These are phyloP conservation scores for Onychomys torridus DNA, from an alignment of 2,797 vertebrate genomes.

Conservation along the genomic window DNA sequence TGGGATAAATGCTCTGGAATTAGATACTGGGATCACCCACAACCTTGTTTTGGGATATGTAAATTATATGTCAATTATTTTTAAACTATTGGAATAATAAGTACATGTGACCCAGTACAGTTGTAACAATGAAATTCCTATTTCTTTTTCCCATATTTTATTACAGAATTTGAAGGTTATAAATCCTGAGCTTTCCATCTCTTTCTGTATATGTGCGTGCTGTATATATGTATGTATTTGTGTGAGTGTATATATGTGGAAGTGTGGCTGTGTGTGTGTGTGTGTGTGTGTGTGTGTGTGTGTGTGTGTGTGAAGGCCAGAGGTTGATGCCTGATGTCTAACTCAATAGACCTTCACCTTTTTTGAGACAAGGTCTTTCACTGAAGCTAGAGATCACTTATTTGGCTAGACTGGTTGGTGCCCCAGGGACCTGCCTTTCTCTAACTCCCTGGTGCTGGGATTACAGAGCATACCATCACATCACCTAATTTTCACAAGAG, in stretches of 20 bases:
- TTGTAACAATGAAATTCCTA: neutral
- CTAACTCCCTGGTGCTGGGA: neutral
- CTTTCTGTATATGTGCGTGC: too few species aligned
- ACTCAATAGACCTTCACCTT: neutral
- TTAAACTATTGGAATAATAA: neutral
- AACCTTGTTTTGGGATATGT: neutral
- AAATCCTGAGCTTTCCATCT: neutral
- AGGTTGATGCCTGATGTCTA: neutral
- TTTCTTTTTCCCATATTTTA: neutral
- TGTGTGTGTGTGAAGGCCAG: neutral
- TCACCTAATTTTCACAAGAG: neutral
- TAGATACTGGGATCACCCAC: neutral
- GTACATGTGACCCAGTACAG: neutral
- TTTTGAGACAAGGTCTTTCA: neutral
- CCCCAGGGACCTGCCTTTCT: neutral
- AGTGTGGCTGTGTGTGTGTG: neutral
- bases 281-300: neutral
- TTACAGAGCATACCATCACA: neutral
- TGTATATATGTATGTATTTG: neutral
- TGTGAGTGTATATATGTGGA: neutral
- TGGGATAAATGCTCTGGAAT: neutral
- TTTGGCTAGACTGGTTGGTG: neutral
- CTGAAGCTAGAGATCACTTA: neutral
- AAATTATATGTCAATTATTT: conserved; percentile 14
- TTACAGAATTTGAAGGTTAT: neutral